Base-by-base conservation (phyloP, 2,888 invertebrate genomes). In the Agonopterix subpropinquella region DNA sequence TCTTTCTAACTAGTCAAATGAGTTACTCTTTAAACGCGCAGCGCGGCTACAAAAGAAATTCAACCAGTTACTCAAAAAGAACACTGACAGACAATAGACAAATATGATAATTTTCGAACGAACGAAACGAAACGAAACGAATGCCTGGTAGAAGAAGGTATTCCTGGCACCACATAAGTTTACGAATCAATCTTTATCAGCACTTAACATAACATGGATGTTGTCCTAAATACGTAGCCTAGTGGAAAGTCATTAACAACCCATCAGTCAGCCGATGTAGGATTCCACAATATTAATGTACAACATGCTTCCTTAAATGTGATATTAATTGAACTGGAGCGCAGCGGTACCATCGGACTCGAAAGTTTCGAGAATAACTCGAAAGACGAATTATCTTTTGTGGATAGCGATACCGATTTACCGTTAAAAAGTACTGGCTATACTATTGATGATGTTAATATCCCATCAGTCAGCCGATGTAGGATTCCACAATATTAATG, bases 281-380 rank as follows among this genome's bases (percentile, higher is more conserved):
- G 35, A 42, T 36, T 42, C 11, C 43, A 37, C 11, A 36, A 42
- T 41, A 49, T 52, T 52, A 48, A 47, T 49, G 47, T 47, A 37
- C 44, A 43, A 47, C 48, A 37, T 8, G n/a, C 18, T 11, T 11
- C 11, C 50, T 41, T 42, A 55, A 55, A 55, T 52, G 49, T 47
- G 52, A 50, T 50, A 47, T 52, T 52, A 55, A 55, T 52, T 43
- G 43, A 46, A 49, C 39, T 44, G 11, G 15, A 44, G 42, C 8
- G 41, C 28, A 45, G 48, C 41, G 10, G 39, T 50, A 55, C 44
- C 18, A 48, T 37, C 39, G n/a, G 37, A 18, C 39, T 13, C n/a
- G 39, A 39, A 39, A 39, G 37, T 37, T 7, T n/a, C 18, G 52
- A 47, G 41, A 43, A 42, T 28, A 28, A 28, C 9, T 2, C 36